A percentile compares a stretch with the other conserved stretches of the same genome.
Conservation (phyloP, 2,113 vertebrate genomes). For the Porphyrio hochstetteri region DNA sequence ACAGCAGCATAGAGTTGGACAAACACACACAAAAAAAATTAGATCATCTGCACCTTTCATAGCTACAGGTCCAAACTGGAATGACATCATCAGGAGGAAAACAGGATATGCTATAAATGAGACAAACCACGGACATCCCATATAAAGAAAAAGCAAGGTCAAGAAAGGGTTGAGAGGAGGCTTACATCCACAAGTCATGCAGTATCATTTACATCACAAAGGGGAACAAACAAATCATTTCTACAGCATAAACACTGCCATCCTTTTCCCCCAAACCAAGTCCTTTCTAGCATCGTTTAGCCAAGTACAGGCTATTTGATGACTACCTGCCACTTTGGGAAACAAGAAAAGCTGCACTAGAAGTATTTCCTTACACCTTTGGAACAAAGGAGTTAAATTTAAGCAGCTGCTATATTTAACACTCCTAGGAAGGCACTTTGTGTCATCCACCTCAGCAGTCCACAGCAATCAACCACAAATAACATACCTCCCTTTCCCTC, state of each 20-base stretch:
- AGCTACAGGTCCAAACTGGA: background rate
- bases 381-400: background rate
- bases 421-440: background rate
- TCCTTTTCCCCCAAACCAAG: background rate
- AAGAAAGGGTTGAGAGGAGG: background rate
- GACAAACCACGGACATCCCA: background rate
- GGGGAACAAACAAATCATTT: background rate
- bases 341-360: background rate
- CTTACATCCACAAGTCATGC: background rate
- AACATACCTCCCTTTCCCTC: slow-evolving; percentile 88
- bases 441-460: background rate
- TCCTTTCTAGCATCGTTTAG: background rate
- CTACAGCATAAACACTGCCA: background rate
- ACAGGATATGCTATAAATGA: background rate
- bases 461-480: background rate
- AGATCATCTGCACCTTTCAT: background rate
- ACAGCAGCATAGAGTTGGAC: background rate
- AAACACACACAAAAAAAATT: background rate
- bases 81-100: background rate
- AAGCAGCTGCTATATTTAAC: background rate
- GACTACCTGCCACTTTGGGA: background rate
- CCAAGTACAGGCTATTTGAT: background rate
- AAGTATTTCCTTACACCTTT: background rate
- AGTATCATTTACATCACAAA: background rate
- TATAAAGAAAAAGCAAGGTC: background rate